Evolutionary conservation across 2,113 vertebrate species (phyloP).

Genomic region (Leucopternis melanops): DNA sequence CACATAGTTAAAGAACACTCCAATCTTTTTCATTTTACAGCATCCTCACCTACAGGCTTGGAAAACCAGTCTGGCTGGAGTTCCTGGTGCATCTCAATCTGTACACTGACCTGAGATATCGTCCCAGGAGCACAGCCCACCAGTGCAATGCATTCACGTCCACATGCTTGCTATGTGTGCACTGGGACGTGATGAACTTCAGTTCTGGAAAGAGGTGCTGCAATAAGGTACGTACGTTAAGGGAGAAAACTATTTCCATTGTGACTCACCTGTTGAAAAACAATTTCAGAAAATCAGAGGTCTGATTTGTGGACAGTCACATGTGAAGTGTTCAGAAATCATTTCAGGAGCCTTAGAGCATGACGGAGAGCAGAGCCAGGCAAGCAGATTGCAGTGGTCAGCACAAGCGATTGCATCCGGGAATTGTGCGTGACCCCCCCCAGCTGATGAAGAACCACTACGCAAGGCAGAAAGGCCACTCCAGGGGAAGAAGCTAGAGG

Average conservation of each 20-base stretch:
- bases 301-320: neutral
- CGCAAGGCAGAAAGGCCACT: neutral
- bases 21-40: neutral
- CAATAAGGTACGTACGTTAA: neutral
- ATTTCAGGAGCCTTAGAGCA: neutral
- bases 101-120: neutral
- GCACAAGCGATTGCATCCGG: neutral
- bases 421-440: neutral
- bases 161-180: fast-evolving
- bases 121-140: neutral
- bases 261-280: neutral
- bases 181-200: neutral
- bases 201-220: neutral
- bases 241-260: neutral
- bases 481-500: neutral
- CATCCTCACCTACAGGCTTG: neutral
- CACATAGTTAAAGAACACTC: neutral
- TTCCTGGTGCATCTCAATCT: neutral
- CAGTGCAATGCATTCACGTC: neutral
- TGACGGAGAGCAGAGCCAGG: neutral
- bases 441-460: neutral
- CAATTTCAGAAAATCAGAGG: neutral
- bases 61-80: neutral
- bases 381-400: neutral
- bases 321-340: neutral